A percentile compares a stretch with the other conserved stretches of the same genome.
Conservation (phyloP, 1,140 invertebrate genomes). For the Nephotettix cincticeps region DNA sequence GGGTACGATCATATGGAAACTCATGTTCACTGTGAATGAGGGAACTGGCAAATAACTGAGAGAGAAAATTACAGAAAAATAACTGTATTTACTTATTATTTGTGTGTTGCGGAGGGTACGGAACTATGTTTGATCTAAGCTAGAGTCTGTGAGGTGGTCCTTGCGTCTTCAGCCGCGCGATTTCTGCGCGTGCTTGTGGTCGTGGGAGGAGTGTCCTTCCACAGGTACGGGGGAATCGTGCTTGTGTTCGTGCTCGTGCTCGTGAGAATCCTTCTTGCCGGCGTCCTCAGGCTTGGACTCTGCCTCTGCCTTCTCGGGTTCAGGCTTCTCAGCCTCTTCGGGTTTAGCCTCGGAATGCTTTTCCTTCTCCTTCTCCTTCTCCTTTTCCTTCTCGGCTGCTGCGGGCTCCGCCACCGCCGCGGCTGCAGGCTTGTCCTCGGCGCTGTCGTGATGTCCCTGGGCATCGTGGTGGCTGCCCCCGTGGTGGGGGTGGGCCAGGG, state of each 20-base stretch:
- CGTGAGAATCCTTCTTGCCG: neutral
- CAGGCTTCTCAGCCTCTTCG: neutral
- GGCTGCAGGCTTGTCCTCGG: neutral
- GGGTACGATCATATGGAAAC: too few species aligned
- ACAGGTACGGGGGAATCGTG: too few species aligned
- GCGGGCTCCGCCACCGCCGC: neutral
- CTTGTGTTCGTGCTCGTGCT: neutral
- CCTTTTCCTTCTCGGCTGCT: neutral
- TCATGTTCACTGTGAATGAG: too few species aligned
- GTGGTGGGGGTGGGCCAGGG: neutral
- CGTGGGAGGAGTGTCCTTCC: neutral
- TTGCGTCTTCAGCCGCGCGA: too few species aligned
- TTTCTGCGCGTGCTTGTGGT: too few species aligned
- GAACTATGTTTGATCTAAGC: too few species aligned
- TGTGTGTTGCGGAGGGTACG: too few species aligned
- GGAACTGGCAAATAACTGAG: too few species aligned
- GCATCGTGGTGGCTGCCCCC: neutral
- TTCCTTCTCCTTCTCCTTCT: neutral
- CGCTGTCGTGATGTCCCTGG: neutral
- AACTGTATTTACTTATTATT: too few species aligned
- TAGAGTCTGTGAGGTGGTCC: too few species aligned
- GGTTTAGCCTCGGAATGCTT: neutral
- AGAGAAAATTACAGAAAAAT: too few species aligned
- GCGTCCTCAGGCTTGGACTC: neutral
- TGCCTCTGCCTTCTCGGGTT: neutral